phyloP scores from a whole-genome alignment of 2,113 vertebrate genomes.

The Syngnathus floridae region DNA sequence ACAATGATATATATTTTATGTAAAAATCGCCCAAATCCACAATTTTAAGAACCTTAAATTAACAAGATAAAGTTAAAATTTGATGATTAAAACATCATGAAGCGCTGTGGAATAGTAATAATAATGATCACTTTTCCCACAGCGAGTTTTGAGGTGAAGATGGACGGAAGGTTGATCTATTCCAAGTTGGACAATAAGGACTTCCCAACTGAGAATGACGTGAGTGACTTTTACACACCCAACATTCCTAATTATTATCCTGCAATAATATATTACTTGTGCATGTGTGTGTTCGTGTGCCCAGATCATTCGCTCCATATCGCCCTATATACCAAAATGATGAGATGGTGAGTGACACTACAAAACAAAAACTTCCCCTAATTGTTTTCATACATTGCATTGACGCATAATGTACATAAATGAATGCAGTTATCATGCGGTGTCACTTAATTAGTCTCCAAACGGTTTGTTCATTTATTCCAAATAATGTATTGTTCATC shows the following conservation, averaged over 20 bases:
- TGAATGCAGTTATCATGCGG: no score
- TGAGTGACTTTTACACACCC: neutral
- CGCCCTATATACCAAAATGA: fast-evolving
- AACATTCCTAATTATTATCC: neutral
- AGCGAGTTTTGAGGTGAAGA: slow-evolving; percentile 61
- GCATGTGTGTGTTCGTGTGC: neutral
- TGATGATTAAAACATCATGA: no score
- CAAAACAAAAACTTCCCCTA: neutral
- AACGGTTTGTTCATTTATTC: no score
- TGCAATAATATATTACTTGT: neutral
- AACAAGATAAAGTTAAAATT: neutral
- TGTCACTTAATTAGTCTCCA: no score
- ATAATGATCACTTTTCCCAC: neutral
- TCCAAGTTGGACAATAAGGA: slow-evolving; percentile 39
- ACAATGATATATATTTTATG: no score
- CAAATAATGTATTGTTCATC: no score
- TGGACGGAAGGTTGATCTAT: slow-evolving; percentile 45
- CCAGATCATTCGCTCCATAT: neutral
- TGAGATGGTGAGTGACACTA: neutral
- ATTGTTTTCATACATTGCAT: no score
- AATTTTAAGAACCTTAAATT: neutral
- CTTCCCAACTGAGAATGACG: slow-evolving; percentile 27
- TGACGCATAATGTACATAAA: no score
- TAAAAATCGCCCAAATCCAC: no score
- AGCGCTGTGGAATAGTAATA: neutral